Percentiles rank a stretch among this genome's conserved stretches.
phyloP scores from a whole-genome alignment of 2,797 vertebrate genomes.

The Sebastes nivosus region DNA sequence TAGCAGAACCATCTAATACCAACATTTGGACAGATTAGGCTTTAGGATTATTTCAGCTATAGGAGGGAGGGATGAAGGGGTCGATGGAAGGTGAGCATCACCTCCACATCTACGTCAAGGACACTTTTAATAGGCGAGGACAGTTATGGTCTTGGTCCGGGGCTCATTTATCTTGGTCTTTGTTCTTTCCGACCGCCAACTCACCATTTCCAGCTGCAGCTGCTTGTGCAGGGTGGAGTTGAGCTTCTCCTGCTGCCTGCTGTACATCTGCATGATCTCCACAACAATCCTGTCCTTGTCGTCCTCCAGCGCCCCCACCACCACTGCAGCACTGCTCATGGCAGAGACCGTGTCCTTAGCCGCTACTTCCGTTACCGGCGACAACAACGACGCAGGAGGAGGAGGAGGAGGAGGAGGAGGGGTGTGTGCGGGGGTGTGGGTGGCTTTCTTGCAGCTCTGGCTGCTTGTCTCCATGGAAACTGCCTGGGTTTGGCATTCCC shows the following conservation, averaged over 20 bases:
- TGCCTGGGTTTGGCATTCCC: slow-evolving; percentile 76
- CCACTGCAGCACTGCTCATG: slow-evolving; percentile 37
- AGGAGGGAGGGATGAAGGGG: not conserved
- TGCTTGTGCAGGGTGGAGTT: slow-evolving; percentile 94
- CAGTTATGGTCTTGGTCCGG: slow-evolving; percentile 4
- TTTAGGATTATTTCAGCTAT: not conserved
- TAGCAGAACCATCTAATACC: not conserved
- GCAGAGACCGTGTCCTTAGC: slow-evolving; percentile 75
- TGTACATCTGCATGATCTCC: slow-evolving; percentile 96
- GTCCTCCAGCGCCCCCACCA: slow-evolving; percentile 86
- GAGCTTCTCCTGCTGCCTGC: slow-evolving; percentile 95
- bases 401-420: slow-evolving; percentile 49
- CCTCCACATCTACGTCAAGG: slow-evolving; percentile 43
- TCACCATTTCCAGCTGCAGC: slow-evolving; percentile 95
- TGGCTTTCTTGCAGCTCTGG: slow-evolving; percentile 74
- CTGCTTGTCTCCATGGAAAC: slow-evolving; percentile 81
- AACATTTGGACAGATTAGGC: not conserved
- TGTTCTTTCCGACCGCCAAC: slow-evolving; percentile 31
- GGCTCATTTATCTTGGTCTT: slow-evolving; percentile 42
- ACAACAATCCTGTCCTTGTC: slow-evolving; percentile 96
- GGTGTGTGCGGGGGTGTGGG: slow-evolving; percentile 74
- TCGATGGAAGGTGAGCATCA: slow-evolving; percentile 37
- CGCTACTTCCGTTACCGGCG: slow-evolving; percentile 58
- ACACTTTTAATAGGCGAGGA: slow-evolving; percentile 38
- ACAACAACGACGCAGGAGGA: slow-evolving; percentile 45